Evolutionary conservation across 2,888 invertebrate species (phyloP).

Genomic region (Brassicogethes aeneus): DNA sequence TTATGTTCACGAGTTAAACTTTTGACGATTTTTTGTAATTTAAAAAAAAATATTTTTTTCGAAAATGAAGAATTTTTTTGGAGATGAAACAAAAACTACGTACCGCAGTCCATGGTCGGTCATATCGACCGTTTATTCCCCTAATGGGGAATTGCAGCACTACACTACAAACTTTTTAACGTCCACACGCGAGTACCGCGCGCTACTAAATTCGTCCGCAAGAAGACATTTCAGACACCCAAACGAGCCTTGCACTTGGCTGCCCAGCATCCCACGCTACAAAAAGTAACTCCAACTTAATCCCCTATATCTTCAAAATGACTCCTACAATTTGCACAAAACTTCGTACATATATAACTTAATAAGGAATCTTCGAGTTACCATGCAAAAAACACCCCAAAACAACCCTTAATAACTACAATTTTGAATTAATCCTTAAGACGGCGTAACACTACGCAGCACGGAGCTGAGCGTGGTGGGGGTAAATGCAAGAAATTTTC

Average conservation of each 20-base stretch:
- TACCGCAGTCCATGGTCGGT: conserved; percentile 37
- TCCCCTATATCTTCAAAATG: conserved; percentile 17
- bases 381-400: no score
- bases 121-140: conserved; percentile 36
- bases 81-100: no score
- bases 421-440: conserved; percentile 9
- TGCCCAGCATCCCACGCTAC: conserved; percentile 28
- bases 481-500: conserved; percentile 27
- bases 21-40: no score
- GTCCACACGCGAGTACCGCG: conserved; percentile 38
- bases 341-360: conserved; percentile 11
- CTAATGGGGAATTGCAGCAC: conserved; percentile 28
- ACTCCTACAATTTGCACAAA: conserved; percentile 10
- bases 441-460: conserved; percentile 11
- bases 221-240: conserved; percentile 33
- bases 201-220: conserved; percentile 39
- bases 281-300: conserved; percentile 26
- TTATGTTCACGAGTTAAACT: no score
- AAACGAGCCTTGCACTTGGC: conserved; percentile 29
- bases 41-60: no score
- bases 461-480: conserved; percentile 28
- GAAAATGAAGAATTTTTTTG: no score
- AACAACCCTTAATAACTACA: not conserved
- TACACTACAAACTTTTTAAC: conserved; percentile 33
- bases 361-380: no score